Base-by-base conservation (phyloP, 1,140 invertebrate species). In the Drosophila obscura region DNA sequence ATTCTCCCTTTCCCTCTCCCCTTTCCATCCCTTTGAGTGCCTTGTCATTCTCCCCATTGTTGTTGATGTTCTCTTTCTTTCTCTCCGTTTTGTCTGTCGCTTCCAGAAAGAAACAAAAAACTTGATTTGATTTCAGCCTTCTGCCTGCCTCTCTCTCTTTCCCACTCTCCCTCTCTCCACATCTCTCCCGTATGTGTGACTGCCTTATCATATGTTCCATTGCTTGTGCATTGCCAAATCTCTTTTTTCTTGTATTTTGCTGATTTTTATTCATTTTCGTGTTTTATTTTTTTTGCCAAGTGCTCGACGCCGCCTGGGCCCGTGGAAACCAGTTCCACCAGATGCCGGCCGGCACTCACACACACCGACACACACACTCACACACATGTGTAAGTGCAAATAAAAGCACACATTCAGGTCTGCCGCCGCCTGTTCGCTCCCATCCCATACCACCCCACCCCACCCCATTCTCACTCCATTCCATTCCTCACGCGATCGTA, bases 261-360 rank as follows among this genome's bases (percentile, higher is more conserved):
- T 55, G 63, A 67, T 31, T 55, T 67, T 56, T 58, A 55, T 50
- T 39, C 16, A 44, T 59, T 69, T 55, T 56, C 56, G 51, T 39
- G 15, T 64, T 41, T 24, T 48, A 41, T 53, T 53, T 52, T 84
- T 71, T 80, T 74, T 51, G 82, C 78, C 61, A 81, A 87, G 78
- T 82, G 69, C 63, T 39, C 52, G 69, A 22, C 57, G 48, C 43
- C 52, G 67, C 51, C 43, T 56, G 35, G 52, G 3, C 35, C 35
- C 24, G 45, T 24, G 53, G 65, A 87, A 85, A 88, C 83, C 83
- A 88, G 83, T 88, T 88, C 76, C 76, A 83, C 83, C 82, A 87
- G 82, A 87, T 88, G 83, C 83, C 83, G 83, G 83, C 83, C 83
- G 83, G 83, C 83, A 84, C 35, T 13, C 11, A 13, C 35, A 39